phyloP scores from a whole-genome alignment of 2,797 vertebrate species.

The Euthynnus affinis region DNA sequence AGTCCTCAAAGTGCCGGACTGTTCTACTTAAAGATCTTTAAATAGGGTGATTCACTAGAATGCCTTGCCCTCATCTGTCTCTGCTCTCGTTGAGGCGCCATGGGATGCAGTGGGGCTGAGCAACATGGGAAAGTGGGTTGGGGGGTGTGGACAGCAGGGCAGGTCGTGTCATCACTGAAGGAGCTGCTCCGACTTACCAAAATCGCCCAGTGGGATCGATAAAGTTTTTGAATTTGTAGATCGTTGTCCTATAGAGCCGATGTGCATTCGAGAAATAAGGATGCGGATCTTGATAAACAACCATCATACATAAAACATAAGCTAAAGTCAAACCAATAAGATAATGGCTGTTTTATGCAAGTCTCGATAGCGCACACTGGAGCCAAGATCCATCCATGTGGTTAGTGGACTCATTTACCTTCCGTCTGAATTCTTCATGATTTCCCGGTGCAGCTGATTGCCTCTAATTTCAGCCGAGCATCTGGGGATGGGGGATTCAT shows the following conservation, averaged over 20 bases:
- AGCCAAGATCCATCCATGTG: constrained; percentile 47
- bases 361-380: not conserved
- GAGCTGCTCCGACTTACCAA: constrained; percentile 6
- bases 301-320: constrained; percentile 49
- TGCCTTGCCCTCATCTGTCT: constrained; percentile 70
- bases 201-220: constrained; percentile 33
- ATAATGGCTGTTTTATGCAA: constrained; percentile 40
- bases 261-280: constrained; percentile 25
- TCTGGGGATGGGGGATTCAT: constrained; percentile 60
- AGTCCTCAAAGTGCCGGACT: constrained; percentile 80
- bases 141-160: constrained; percentile 25
- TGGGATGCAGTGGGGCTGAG: constrained; percentile 46
- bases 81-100: constrained; percentile 60
- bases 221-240: constrained; percentile 31
- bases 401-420: constrained; percentile 68
- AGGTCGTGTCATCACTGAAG: constrained; percentile 28
- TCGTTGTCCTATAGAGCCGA: constrained; percentile 15
- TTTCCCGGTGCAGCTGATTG: constrained; percentile 70
- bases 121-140: constrained; percentile 70
- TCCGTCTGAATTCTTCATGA: constrained; percentile 63
- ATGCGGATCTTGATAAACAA: constrained; percentile 36
- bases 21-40: constrained; percentile 85
- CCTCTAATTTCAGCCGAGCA: constrained; percentile 68
- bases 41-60: constrained; percentile 81
- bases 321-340: constrained; percentile 36